Base-by-base conservation (phyloP, 2,888 invertebrate genomes). In the Halictus quadricinctus region DNA sequence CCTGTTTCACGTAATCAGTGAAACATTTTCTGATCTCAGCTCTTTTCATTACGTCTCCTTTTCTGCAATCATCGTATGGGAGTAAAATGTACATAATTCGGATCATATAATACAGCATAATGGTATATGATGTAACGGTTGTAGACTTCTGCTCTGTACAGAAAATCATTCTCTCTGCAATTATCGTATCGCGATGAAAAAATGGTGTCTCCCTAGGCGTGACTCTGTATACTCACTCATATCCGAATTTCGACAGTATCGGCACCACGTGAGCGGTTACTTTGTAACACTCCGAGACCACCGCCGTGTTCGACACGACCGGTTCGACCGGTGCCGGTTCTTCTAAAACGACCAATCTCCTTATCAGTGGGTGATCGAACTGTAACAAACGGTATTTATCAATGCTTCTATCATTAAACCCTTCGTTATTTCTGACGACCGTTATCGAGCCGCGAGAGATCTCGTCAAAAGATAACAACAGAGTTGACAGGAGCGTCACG, bases 1-100 rank as follows among this genome's bases (percentile, higher is more conserved):
- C 96, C 81, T 95, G 95, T 92, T 95, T 96, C 69, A 98, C 96
- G 95, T 98, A 98, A 85, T 97, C 96, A 25, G 96, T 96, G 21
- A 98, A 95, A 85, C 95, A 94, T 88, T 96, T 95, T 90, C 97
- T 96, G 46, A 98, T 96, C 89, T 97, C 96, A 3, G 95, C 91
- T 29, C 96, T 94, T 1, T 96, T 95, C 81, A 98, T 94, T 10
- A 96, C 95, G 73, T 96, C 96, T 76, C 97, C 97, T 94, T 96
- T 96, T 86, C 95, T 95, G 91, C 75, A 94, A 93, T 86, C 90
- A 90, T 86, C 82, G 87, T 86, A 88, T 86, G 88, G 83, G 80
- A 83, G 83, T 87, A 87, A 86, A 90, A 81, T 86, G 83, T 86
- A 88, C 48, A 87, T 82, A 85, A 82, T 83, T 80, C 64, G 77